Evolutionary conservation across 2,888 invertebrate genomes (phyloP).

Genomic region (Lithosia quadra): DNA sequence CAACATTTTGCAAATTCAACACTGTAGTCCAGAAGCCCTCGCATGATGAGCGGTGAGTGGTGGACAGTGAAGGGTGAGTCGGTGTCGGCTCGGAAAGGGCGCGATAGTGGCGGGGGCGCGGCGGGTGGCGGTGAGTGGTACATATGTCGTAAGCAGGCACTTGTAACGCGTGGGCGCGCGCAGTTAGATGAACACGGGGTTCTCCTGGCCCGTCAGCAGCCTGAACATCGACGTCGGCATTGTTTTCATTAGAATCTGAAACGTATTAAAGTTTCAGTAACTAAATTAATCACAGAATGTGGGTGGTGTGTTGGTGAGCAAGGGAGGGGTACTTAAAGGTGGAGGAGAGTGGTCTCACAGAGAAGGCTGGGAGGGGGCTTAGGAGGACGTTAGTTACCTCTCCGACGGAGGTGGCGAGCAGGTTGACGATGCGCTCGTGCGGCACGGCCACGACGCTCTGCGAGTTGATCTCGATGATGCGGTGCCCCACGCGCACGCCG

Average conservation of each 20-base stretch:
- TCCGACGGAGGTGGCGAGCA: constrained; percentile 99
- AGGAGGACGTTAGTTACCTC: constrained; percentile 89
- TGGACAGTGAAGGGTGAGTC: background rate
- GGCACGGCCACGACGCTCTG: constrained; percentile 99
- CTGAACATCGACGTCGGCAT: constrained; percentile 99
- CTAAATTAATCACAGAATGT: background rate
- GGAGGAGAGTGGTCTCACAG: too few species aligned
- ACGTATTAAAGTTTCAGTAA: background rate
- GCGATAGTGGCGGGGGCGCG: background rate
- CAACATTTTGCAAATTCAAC: background rate
- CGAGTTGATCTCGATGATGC: constrained; percentile 99
- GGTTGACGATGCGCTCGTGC: constrained; percentile 99
- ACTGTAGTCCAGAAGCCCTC: too few species aligned
- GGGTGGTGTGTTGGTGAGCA: background rate
- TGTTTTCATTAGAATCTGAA: constrained; percentile 99
- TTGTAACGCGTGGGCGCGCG: constrained; percentile 76
- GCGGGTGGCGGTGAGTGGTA: constrained; percentile 30
- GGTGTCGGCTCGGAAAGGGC: constrained; percentile 14
- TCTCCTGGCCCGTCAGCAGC: constrained; percentile 99
- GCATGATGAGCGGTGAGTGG: background rate
- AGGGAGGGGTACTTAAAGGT: too few species aligned
- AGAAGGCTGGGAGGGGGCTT: background rate
- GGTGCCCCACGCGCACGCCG: constrained; percentile 99
- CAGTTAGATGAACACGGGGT: constrained; percentile 98
- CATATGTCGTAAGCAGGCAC: constrained; percentile 85